Evolutionary conservation across 2,113 vertebrate genomes (phyloP), one percentile per base, ranked within the genome.

Genomic region (Ivindomyrus marchei): DNA sequence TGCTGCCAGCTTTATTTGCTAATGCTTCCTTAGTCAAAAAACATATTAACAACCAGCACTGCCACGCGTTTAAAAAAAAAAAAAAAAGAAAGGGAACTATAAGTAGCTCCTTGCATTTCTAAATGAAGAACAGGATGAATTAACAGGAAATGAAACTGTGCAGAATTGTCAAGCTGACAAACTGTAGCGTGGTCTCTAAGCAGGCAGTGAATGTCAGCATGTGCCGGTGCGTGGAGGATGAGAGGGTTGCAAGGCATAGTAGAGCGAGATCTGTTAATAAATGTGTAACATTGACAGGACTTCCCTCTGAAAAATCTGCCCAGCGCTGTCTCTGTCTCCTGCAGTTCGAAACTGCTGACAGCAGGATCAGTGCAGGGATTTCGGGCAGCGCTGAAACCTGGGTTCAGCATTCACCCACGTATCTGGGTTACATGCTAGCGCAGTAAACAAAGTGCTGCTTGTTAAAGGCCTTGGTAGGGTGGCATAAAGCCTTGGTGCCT

Each of bases 121-220:
- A 88, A 88, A 88, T 62, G 56, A 88, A 88, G 53, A 66, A 66
- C 86, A 87, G 50, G 49, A 39, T 36, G 17, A 66, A 50, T 45
- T 27, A 66, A 66, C 87, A 88, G 87, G 87, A 88, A 88, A 66
- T 62, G 53, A 88, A 88, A 88, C 56, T 62, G 2, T 15, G 86
- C 86, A 52, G 31, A 87, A 53, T 31, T 58, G 56, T 56, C 58
- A 13, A 15, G 19, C 85, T 31, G 74, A 42, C 39, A 45, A 45
- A 88, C 27, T 58, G 87, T 19, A 62, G 31, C 47, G 8, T 66
- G 87, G n/a, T 56, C 15, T 50, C 85, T 87, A 36, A 21, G 50
- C 4, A 27, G 11, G 50, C 87, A 9, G 53, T 42, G 27, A 66
- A 62, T 10, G 56, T 88, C 5, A 46, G 19, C 50, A 11, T 62